Evolutionary conservation across 1,140 invertebrate genomes (phyloP), one percentile per base, ranked within the genome.

Genomic region (Phenacoccus solenopsis): DNA sequence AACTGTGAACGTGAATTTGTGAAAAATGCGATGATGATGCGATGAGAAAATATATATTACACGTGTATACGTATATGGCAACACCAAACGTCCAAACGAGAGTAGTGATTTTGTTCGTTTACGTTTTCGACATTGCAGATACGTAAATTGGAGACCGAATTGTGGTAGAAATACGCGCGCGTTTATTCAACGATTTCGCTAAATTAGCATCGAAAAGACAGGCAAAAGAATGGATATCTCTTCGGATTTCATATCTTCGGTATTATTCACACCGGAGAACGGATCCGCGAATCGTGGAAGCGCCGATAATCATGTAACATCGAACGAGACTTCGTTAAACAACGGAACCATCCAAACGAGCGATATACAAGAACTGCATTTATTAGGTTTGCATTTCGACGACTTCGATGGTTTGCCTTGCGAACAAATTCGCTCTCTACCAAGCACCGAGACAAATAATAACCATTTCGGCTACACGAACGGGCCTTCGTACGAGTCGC

Each of bases 371-470:
- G 59, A 64, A 64, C 59, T 64, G 59, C 59, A 64, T 64, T 64
- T 64, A 64, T 22, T 64, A 9, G 59, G 59, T 27, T 25, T 64
- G 3, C 59, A 64, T 25, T 64, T 64, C 25, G 59, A 64, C 4
- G 59, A 64, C 9, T 64, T 64, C 21, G 59, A 64, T 16, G 25
- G 22, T 27, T 10, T 64, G 59, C 59, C 10, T 24, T 64, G 59
- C 21, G 59, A 64, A 3, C 59, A 24, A 25, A 64, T 64, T 24
- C 59, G 59, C 71, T 78, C 81, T 69, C 78, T 79, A 75, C 75
- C 69, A 81, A 79, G 75, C 79, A 78, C 77, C 73, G 78, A 80
- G 22, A 64, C 59, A 9, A 64, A 64, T 22, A 64, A 64, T 27
- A 64, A 64, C 21, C 59, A 64, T 22, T 64, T 64, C 59, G 59